phyloP scores from a whole-genome alignment of 2,797 vertebrate species.

The Zenarchopterus dispar region DNA sequence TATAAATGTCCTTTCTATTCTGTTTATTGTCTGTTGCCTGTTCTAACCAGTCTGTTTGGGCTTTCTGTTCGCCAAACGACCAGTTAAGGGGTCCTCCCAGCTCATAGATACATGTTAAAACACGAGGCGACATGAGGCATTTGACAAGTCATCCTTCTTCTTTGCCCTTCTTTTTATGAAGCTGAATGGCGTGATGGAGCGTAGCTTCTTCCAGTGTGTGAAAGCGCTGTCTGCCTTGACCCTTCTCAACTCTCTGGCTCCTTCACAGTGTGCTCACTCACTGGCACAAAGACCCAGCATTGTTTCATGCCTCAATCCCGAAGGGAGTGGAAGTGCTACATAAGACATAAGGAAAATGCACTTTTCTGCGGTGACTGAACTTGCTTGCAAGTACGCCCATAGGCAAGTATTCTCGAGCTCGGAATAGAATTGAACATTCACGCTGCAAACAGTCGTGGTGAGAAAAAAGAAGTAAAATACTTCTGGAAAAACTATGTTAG shows the following conservation, averaged over 20 bases:
- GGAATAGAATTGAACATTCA: too few species aligned
- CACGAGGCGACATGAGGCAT: slow-evolving; percentile 46
- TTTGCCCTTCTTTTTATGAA: slow-evolving; percentile 33
- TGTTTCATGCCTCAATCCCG: slow-evolving; percentile 40
- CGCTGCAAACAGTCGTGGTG: too few species aligned
- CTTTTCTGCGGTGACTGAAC: too few species aligned
- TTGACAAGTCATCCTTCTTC: slow-evolving; percentile 65
- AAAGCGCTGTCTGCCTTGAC: slow-evolving; percentile 49
- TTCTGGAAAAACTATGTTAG: too few species aligned
- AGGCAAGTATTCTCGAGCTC: too few species aligned
- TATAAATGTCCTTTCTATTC: not conserved
- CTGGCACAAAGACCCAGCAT: slow-evolving; percentile 60
- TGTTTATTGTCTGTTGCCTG: slow-evolving; percentile 13
- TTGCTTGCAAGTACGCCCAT: too few species aligned
- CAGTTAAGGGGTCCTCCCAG: slow-evolving; percentile 39
- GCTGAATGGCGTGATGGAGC: slow-evolving; percentile 61
- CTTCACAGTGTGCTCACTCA: slow-evolving; percentile 51
- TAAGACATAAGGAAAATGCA: too few species aligned
- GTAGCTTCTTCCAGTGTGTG: slow-evolving; percentile 50
- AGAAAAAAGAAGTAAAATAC: too few species aligned
- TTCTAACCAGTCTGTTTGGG: slow-evolving; percentile 17
- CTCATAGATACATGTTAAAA: slow-evolving; percentile 51
- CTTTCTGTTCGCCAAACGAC: slow-evolving; percentile 43
- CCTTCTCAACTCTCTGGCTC: slow-evolving; percentile 62
- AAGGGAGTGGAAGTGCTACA: too few species aligned